Base-by-base conservation (phyloP, 2,113 vertebrate species). In the Cyrtonyx montezumae region DNA sequence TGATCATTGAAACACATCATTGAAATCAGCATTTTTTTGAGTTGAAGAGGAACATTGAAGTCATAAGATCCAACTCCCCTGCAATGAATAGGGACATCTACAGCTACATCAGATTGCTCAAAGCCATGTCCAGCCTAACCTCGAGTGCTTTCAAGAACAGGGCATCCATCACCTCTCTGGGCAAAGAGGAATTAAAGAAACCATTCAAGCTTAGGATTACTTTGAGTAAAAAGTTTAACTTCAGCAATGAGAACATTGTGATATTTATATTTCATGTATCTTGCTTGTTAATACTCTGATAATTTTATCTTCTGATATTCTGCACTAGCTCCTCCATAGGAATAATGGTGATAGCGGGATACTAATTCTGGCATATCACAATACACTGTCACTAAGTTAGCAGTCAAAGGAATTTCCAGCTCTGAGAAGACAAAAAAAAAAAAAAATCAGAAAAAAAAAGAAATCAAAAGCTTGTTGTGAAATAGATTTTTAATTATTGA, bases 401-500 rank as follows among this genome's bases (percentile, higher is more conserved):
- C 3, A 32, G 5, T 66, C 45, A 21, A 66, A 32, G 56, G 6
- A 73, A 40, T 1, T 1, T 46, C 21, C n/a, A 62, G 9, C 19
- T 46, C 46, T 46, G 15, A 91, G n/a, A 53, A 81, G 7, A 68
- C 9, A 2, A 18, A 68, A 78, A 42, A 49, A 45, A 26, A 28
- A 15, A 51, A 51, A 51, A 14, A 2, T 40, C 40, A 40, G 2
- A 18, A 68, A 84, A n/a, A 34, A 43, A 25, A 19, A 32, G n/a
- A n/a, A 9, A 25, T 0, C 0, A 5, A 42, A 56, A 65, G 16
- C 4, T 73, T 28, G 2, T 30, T 76, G 8, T 89, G 15, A 82
- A 85, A 82, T 55, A 3, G 0, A 6, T 70, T 79, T 87, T 8
- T 62, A 77, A 23, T 74, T 32, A 77, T 4, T 0, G 0, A 95